Percentiles rank a stretch among this genome's conserved stretches.
Conservation (phyloP, 2,888 invertebrate species). For the Phytoseiulus persimilis region DNA sequence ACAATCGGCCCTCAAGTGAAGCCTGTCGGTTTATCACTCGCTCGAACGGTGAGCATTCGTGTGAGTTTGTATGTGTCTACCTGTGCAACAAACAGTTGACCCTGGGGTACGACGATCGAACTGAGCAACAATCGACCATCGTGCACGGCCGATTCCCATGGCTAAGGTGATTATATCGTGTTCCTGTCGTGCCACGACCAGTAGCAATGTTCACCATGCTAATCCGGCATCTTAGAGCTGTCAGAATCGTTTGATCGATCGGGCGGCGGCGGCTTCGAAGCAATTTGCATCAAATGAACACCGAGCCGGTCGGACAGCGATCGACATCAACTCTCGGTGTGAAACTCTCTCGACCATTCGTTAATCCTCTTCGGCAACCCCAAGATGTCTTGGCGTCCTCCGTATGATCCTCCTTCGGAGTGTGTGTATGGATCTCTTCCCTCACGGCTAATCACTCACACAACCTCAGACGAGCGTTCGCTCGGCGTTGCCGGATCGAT, state of each 20-base stretch:
- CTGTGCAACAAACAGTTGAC: neutral
- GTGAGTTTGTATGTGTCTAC: neutral
- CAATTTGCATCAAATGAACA: slow-evolving; percentile 5
- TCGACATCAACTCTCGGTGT: neutral
- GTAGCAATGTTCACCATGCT: neutral
- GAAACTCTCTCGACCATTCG: neutral
- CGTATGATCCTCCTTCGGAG: neutral
- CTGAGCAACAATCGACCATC: neutral
- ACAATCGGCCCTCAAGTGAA: neutral
- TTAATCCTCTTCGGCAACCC: neutral
- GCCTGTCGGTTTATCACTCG: neutral
- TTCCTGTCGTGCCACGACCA: neutral
- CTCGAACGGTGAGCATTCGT: neutral
- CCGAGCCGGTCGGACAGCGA: neutral
- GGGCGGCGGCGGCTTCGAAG: neutral
- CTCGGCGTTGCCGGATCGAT: too few species aligned
- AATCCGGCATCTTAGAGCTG: neutral
- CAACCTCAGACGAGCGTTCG: too few species aligned
- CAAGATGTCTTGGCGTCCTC: neutral
- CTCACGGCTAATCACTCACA: too few species aligned
- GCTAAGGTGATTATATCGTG: slow-evolving; percentile 5
- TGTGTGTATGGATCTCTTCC: neutral
- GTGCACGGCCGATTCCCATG: neutral
- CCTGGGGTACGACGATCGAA: neutral
- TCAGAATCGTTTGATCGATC: neutral